These are phyloP conservation scores for Zaprionus inermis DNA, from an alignment of 1,140 invertebrate genomes.

Conservation along the genomic window DNA sequence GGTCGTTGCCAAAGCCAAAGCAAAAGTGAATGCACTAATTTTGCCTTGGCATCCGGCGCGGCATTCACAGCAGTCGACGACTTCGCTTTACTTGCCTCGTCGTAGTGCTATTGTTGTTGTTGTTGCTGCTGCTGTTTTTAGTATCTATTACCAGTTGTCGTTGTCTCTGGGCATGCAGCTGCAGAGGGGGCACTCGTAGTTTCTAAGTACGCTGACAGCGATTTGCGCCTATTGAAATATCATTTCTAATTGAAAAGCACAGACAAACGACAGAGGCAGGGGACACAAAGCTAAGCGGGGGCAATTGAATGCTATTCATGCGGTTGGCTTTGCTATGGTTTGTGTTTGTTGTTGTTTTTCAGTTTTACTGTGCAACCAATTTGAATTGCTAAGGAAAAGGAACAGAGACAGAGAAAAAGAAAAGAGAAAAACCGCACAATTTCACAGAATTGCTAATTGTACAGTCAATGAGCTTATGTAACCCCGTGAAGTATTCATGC, in stretches of 20 bases:
- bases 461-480: conserved; percentile 66
- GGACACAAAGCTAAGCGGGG: background rate
- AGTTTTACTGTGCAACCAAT: conserved; percentile 46
- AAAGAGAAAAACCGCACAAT: conserved; percentile 25
- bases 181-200: conserved; percentile 13
- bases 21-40: conserved; percentile 83
- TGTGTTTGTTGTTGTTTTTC: conserved; percentile 2
- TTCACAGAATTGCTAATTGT: conserved; percentile 43
- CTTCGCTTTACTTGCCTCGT: conserved; percentile 33
- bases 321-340: background rate
- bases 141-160: conserved; percentile 64
- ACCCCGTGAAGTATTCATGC: conserved; percentile 32
- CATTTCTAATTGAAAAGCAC: conserved; percentile 68
- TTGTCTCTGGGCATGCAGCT: conserved; percentile 25
- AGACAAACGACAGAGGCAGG: conserved; percentile 10
- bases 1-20: conserved; percentile 57
- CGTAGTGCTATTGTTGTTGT: conserved; percentile 14
- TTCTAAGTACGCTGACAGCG: conserved; percentile 24
- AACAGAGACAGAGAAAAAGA: conserved; percentile 16
- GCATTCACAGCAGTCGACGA: conserved; percentile 61
- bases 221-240: conserved; percentile 64
- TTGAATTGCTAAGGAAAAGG: conserved; percentile 44
- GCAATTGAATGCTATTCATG: conserved; percentile 45
- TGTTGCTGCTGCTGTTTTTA: conserved; percentile 47
- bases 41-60: conserved; percentile 76